Conservation (phyloP, 2,113 vertebrate species). For the Lepisosteus osseus region DNA sequence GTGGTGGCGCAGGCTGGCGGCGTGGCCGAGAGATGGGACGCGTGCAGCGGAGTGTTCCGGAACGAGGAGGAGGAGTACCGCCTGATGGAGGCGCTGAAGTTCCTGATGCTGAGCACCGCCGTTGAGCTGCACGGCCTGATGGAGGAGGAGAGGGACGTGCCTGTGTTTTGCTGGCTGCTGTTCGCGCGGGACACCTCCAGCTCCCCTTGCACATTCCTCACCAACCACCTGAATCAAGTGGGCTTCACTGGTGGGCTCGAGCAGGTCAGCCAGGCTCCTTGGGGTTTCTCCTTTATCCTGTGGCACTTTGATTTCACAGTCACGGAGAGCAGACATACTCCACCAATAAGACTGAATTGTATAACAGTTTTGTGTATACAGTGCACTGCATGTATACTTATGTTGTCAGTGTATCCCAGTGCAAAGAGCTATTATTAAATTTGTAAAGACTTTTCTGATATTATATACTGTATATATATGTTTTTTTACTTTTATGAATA, state of each 20-base stretch:
- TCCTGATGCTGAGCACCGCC: constrained; percentile 87
- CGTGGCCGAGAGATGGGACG: constrained; percentile 59
- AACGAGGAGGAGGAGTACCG: constrained; percentile 83
- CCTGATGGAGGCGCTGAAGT: constrained; percentile 89
- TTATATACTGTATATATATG: too few relatives aligned
- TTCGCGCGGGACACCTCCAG: constrained; percentile 90
- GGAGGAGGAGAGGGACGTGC: constrained; percentile 76
- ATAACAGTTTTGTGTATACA: too few relatives aligned
- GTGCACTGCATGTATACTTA: too few relatives aligned
- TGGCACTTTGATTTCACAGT: too few relatives aligned
- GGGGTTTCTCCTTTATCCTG: too few relatives aligned
- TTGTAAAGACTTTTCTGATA: too few relatives aligned
- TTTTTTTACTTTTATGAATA: too few relatives aligned
- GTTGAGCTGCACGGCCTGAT: constrained; percentile 75
- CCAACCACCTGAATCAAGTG: constrained; percentile 88
- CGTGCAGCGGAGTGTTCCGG: constrained; percentile 80
- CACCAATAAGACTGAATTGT: too few relatives aligned
- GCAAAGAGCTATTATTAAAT: too few relatives aligned
- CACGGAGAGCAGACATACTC: too few relatives aligned
- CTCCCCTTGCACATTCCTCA: constrained; percentile 81
- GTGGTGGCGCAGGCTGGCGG: constrained; percentile 39
- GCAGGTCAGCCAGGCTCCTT: constrained; percentile 69
- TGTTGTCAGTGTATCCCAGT: too few relatives aligned
- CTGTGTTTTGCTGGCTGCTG: constrained; percentile 90
- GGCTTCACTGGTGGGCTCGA: constrained; percentile 90